Conservation (phyloP, 2,113 vertebrate species). For the Chascanopsetta lugubris region DNA sequence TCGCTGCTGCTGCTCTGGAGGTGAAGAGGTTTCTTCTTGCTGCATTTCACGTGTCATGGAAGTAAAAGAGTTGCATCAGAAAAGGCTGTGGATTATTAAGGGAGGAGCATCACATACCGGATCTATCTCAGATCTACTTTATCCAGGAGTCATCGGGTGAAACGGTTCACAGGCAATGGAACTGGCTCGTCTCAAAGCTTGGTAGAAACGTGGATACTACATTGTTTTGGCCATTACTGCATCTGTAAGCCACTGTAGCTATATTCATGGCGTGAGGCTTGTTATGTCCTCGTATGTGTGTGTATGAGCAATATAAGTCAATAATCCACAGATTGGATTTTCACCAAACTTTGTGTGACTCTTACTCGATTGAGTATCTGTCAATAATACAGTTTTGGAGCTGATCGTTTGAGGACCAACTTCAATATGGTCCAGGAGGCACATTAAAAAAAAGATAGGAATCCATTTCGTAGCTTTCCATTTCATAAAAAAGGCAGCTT, state of each 20-base stretch:
- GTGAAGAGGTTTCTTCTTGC: neutral
- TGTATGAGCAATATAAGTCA: neutral
- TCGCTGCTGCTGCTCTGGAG: neutral
- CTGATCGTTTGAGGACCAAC: neutral
- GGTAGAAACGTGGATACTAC: too few relatives aligned
- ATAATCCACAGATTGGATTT: too few relatives aligned
- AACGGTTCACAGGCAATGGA: neutral
- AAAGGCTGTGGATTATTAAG: too few relatives aligned
- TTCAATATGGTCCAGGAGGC: too few relatives aligned
- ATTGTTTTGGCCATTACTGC: too few relatives aligned
- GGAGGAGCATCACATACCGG: too few relatives aligned
- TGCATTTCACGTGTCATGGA: neutral
- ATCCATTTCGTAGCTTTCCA: too few relatives aligned
- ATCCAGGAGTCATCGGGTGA: too few relatives aligned
- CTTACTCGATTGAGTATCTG: neutral
- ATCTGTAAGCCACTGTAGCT: too few relatives aligned
- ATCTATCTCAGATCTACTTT: neutral
- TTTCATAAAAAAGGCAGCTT: too few relatives aligned
- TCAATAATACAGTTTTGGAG: neutral
- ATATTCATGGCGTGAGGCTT: neutral
- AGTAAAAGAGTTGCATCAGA: neutral
- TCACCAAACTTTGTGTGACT: neutral
- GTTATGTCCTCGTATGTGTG: neutral
- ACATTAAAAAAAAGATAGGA: too few relatives aligned
- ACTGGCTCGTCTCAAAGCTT: conserved; percentile 20